phyloP scores from a whole-genome alignment of 2,113 vertebrate species.

The Struthidea cinerea region DNA sequence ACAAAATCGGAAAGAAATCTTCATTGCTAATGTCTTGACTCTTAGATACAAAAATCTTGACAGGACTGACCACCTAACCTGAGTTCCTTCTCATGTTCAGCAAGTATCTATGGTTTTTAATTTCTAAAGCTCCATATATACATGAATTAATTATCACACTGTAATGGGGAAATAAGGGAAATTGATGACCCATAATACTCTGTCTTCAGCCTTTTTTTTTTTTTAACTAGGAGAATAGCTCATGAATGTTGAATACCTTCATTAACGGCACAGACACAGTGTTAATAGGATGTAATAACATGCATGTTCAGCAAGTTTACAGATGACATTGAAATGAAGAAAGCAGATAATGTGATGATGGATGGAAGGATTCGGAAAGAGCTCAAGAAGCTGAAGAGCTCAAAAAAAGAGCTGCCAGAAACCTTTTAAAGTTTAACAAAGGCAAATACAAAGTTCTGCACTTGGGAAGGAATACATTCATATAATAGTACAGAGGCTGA shows the following conservation, averaged over 20 bases:
- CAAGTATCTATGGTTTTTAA: background rate
- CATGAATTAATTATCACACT: background rate
- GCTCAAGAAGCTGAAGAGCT: background rate
- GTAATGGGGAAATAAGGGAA: background rate
- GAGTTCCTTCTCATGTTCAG: background rate
- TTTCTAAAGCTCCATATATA: background rate
- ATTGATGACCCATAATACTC: background rate
- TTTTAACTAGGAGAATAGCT: background rate
- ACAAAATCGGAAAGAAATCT: background rate
- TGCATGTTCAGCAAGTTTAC: background rate
- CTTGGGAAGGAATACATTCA: background rate
- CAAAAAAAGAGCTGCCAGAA: background rate
- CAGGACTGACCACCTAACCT: background rate
- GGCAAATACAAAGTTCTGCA: background rate
- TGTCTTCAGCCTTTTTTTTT: background rate
- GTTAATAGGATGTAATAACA: background rate
- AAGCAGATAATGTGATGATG: background rate
- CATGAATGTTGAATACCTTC: conserved; percentile 6
- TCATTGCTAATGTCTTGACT: background rate
- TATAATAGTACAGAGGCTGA: background rate
- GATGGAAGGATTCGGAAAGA: background rate
- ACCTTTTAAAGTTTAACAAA: background rate
- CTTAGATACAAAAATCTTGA: background rate
- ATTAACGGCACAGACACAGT: background rate
- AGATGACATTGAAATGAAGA: background rate